Evolutionary conservation across 2,113 vertebrate genomes (phyloP).

Genomic region (Grantiella picta): DNA sequence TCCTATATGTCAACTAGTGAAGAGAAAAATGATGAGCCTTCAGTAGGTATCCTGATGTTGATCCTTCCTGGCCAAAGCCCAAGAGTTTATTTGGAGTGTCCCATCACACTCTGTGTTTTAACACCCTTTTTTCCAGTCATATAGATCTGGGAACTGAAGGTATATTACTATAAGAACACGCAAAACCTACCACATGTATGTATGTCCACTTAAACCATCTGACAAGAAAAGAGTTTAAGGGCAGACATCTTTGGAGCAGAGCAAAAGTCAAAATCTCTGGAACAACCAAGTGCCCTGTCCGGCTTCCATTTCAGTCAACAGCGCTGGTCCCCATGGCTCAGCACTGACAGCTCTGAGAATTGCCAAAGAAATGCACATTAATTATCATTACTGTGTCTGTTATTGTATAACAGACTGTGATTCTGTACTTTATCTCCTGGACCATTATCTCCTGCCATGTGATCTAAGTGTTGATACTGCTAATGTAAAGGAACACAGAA

Average conservation of each 20-base stretch:
- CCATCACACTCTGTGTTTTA: background rate
- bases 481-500: slow-evolving; percentile 77
- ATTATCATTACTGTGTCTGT: slow-evolving; percentile 64
- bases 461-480: slow-evolving; percentile 74
- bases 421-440: slow-evolving; percentile 62
- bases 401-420: slow-evolving; percentile 67
- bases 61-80: background rate
- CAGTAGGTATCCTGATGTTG: background rate
- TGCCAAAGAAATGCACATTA: slow-evolving; percentile 51
- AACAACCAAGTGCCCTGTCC: background rate
- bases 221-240: background rate
- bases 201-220: background rate
- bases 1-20: background rate
- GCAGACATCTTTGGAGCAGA: background rate
- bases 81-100: background rate
- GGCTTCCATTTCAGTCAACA: background rate
- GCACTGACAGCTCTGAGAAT: slow-evolving; percentile 25
- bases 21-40: background rate
- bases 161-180: background rate
- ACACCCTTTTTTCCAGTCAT: background rate
- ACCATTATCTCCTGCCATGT: slow-evolving; percentile 73
- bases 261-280: background rate
- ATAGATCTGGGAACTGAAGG: background rate
- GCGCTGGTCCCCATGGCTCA: background rate
- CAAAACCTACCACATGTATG: background rate